Percentiles rank a stretch among this genome's conserved stretches.
phyloP scores from a whole-genome alignment of 2,113 vertebrate species.

The Calidris pygmaea region DNA sequence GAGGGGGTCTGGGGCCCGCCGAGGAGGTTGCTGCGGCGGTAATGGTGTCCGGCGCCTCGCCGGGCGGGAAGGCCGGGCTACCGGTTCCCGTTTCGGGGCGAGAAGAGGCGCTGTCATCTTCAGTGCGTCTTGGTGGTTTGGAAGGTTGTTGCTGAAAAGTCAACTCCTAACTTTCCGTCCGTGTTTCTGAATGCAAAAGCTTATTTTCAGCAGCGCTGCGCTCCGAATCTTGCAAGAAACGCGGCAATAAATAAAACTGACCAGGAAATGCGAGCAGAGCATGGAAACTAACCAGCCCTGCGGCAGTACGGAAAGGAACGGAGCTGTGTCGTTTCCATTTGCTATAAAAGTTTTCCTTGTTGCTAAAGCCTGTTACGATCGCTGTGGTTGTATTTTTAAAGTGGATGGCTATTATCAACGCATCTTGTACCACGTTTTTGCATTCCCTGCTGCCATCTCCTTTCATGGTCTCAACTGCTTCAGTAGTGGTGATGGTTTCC shows the following conservation, averaged over 20 bases:
- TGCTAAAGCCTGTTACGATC: background rate
- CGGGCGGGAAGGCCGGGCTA: background rate
- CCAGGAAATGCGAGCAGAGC: background rate
- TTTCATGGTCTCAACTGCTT: accelerated
- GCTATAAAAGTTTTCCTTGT: background rate
- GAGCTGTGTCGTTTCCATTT: background rate
- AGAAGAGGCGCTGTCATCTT: too few relatives aligned
- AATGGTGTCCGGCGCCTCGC: background rate
- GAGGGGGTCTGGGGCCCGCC: accelerated
- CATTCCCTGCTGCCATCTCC: background rate
- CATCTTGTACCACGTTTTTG: background rate
- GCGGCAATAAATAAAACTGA: background rate
- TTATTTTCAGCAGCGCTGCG: background rate
- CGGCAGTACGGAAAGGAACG: background rate
- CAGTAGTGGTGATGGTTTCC: background rate
- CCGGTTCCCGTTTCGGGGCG: accelerated
- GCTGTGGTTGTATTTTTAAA: background rate
- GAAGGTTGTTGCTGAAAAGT: background rate
- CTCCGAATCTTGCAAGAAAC: background rate
- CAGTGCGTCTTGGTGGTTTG: too few relatives aligned
- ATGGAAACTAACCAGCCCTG: background rate
- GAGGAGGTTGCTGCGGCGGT: accelerated
- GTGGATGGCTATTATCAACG: background rate
- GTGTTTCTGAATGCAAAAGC: background rate
- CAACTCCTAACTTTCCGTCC: background rate